Evolutionary conservation across 2,113 vertebrate species (phyloP).

Genomic region (Odobenus rosmarus): DNA sequence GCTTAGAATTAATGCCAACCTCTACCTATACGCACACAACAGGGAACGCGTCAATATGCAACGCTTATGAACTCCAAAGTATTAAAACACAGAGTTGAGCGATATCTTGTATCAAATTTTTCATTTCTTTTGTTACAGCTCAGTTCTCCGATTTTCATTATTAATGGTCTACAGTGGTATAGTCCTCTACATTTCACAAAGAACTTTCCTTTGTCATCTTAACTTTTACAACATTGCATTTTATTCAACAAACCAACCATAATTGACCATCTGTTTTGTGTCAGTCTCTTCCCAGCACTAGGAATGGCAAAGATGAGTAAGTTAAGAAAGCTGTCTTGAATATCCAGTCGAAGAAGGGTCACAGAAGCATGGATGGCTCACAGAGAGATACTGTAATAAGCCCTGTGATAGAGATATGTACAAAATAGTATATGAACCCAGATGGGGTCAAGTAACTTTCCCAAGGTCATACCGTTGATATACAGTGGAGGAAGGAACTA

Average conservation of each 20-base stretch:
- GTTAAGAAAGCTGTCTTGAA: neutral
- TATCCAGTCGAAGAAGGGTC: neutral
- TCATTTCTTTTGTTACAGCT: neutral
- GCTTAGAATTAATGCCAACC: neutral
- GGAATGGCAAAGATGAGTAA: neutral
- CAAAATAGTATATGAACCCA: neutral
- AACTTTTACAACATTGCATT: neutral
- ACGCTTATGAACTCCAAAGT: neutral
- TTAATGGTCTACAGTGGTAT: neutral
- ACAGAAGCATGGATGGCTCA: neutral
- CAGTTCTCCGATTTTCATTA: neutral
- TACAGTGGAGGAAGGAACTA: neutral
- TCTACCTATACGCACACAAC: neutral
- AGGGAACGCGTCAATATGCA: neutral
- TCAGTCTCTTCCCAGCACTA: neutral
- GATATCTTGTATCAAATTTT: neutral
- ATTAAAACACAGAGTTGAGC: slow-evolving; percentile 2
- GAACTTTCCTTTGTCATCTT: neutral
- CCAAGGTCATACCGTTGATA: neutral
- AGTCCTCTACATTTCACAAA: neutral
- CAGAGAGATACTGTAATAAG: neutral
- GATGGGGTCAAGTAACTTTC: neutral
- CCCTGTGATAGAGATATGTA: fast-evolving
- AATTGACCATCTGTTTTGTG: neutral
- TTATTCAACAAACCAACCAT: slow-evolving; percentile 30